Base-by-base conservation (phyloP, 2,888 invertebrate genomes). In the Sturmia bella region DNA sequence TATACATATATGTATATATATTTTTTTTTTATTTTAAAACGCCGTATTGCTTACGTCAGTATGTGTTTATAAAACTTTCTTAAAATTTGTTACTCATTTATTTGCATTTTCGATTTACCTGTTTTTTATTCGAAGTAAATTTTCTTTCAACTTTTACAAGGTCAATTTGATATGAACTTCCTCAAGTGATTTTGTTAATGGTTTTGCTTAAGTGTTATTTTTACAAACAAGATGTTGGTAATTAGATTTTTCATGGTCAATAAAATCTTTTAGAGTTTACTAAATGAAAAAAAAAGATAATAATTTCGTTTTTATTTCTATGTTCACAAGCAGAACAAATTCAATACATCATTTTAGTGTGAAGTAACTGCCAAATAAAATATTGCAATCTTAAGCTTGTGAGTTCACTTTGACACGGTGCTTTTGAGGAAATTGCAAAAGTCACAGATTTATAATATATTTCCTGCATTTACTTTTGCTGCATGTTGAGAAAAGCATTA, bases 391-490 rank as follows among this genome's bases (percentile, higher is more conserved):
- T 54, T 63, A 17, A 9, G n/a, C 4, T 19, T 59, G 9, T 52
- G n/a, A 39, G 21, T 21, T 19, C 11, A 54, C 19, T 12, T n/a
- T 48, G 12, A 37, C 50, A 54, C 50, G 41, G 3, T 59, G 24
- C 37, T 61, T 45, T 72, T 73, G 39, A 77, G 77, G 73, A 77
- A 81, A 81, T 64, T 69, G 74, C 77, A 77, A 69, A 74, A 70
- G 70, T 77, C 77, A 50, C 64, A 69, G 48, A 48, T 39, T 37
- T 64, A 48, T 12, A 52, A 69, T 66, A 59, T 70, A 74, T 69
- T 82, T 82, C 82, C 82, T 82, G 78, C 74, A 82, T 82, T 81
- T 21, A 73, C 24, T 52, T 59, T 61, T 50, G 39, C 48, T 39
- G 21, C 24, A 41, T 27, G 32, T 7, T 32, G 32, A 70, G 24